Conservation (phyloP, 2,888 invertebrate species). For the Erebia epiphron region DNA sequence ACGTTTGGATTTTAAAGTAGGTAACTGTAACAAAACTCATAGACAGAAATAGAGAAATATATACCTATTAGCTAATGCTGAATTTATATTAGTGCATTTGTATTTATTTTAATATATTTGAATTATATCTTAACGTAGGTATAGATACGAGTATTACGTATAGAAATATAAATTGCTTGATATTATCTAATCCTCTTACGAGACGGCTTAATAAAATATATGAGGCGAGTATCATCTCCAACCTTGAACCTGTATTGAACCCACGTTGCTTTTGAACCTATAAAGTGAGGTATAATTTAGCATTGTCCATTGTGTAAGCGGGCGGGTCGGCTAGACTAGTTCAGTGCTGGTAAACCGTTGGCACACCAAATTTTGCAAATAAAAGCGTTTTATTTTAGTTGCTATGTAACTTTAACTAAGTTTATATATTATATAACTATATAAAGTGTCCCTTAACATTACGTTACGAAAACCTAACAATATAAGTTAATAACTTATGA, state of each 20-base stretch:
- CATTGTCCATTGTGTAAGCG: constrained; percentile 55
- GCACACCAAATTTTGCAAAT: not conserved
- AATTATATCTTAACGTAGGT: not conserved
- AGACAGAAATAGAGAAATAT: not conserved
- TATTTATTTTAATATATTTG: too few species aligned
- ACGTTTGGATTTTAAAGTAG: too few species aligned
- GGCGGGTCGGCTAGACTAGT: constrained; percentile 48
- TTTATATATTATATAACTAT: too few species aligned
- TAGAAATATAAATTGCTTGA: too few species aligned
- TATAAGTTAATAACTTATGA: too few species aligned
- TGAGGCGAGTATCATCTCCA: constrained; percentile 47
- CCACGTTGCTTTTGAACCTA: constrained; percentile 56
- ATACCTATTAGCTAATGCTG: not conserved
- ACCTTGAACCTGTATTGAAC: constrained; percentile 66
- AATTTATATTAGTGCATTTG: not conserved
- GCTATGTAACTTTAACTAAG: too few species aligned
- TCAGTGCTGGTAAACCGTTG: constrained; percentile 16
- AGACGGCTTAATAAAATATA: constrained; percentile 5
- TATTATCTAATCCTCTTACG: not conserved
- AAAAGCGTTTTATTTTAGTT: not conserved
- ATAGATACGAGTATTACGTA: not conserved
- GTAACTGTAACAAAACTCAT: not conserved
- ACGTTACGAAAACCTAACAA: too few species aligned
- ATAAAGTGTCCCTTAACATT: too few species aligned
- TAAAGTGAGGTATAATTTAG: constrained; percentile 57